Percentiles rank a stretch among this genome's conserved stretches.
Evolutionary conservation across 2,888 invertebrate genomes (phyloP).

Genomic region (Phortica magna): DNA sequence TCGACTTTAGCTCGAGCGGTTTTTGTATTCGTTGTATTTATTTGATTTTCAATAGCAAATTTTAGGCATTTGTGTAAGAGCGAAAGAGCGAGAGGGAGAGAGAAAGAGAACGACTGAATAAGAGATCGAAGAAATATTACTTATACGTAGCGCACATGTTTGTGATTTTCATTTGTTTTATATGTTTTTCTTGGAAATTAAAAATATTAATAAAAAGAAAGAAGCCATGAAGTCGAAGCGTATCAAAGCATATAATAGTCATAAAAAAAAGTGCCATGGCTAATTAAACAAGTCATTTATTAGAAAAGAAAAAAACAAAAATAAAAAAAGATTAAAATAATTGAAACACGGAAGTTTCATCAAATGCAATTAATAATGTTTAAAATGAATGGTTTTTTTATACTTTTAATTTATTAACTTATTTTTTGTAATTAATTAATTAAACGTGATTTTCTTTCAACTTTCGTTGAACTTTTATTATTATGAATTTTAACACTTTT

Average conservation of each 20-base stretch:
- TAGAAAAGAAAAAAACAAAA: not conserved
- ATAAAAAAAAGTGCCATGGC: not conserved
- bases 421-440: not conserved
- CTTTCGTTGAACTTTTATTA: constrained; percentile 15
- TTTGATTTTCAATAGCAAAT: not conserved
- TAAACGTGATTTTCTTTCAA: not conserved
- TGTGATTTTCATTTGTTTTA: not conserved
- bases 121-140: not conserved
- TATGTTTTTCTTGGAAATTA: not conserved
- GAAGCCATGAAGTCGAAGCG: no score
- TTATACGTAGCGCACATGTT: not conserved
- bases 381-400: not conserved
- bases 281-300: not conserved
- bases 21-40: not conserved
- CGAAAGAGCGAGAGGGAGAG: no score
- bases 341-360: not conserved
- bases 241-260: not conserved
- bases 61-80: not conserved
- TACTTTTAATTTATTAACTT: not conserved
- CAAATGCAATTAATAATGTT: not conserved
- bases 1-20: not conserved
- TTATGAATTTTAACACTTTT: not conserved
- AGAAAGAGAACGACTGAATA: not conserved
- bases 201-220: not conserved
- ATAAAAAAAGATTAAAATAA: no score